These are phyloP conservation scores for Pogoniulus pusillus DNA, from an alignment of 2,797 vertebrate species.

Conservation along the genomic window DNA sequence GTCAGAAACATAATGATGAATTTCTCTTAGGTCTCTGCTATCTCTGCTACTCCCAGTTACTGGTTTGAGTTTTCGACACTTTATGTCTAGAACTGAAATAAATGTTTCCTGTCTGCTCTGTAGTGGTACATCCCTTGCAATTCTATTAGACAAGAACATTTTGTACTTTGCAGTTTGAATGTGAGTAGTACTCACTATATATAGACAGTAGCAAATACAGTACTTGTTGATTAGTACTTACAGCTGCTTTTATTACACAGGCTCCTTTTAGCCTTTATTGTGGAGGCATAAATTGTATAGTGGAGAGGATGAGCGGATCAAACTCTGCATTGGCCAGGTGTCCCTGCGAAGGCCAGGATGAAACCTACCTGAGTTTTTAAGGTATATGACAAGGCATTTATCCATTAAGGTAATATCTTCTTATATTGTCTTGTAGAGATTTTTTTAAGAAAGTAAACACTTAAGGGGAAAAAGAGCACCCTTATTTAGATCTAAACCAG, in stretches of 20 bases:
- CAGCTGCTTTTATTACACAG: neutral
- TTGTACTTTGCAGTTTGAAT: neutral
- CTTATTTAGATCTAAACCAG: neutral
- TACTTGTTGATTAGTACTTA: neutral
- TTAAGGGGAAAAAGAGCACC: rapidly evolving
- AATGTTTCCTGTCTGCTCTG: neutral
- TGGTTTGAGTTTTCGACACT: neutral
- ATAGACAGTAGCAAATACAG: neutral
- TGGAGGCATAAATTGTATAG: neutral
- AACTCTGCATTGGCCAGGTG: neutral
- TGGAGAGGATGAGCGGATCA: neutral
- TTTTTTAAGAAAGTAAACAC: neutral
- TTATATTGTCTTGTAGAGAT: neutral
- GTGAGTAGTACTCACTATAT: neutral
- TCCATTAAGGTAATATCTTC: neutral
- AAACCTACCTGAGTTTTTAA: neutral
- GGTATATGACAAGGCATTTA: neutral
- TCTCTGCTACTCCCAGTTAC: neutral
- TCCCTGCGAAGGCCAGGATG: neutral
- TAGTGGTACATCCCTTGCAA: neutral
- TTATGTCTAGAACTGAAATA: neutral
- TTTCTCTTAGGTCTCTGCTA: neutral
- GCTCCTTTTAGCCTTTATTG: neutral
- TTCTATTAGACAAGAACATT: neutral
- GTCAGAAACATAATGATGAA: neutral